phyloP scores from a whole-genome alignment of 2,113 vertebrate genomes.

The Sciurus niger region DNA sequence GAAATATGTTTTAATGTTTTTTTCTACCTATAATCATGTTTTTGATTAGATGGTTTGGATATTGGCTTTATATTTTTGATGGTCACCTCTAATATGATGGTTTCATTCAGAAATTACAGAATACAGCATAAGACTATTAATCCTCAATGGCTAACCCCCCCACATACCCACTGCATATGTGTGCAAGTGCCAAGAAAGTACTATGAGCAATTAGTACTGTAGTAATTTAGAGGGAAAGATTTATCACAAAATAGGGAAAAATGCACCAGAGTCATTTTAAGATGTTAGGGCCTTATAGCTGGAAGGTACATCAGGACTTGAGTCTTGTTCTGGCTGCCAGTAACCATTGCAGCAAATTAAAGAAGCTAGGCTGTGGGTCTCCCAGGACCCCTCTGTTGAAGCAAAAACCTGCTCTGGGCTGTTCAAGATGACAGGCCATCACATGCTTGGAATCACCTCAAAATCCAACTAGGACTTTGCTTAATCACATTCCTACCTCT shows the following conservation, averaged over 20 bases:
- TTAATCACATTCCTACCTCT: background rate
- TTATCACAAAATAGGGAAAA: background rate
- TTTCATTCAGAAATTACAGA: slow-evolving; percentile 5
- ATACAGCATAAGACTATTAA: background rate
- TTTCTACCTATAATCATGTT: background rate
- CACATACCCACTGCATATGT: background rate
- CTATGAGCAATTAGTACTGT: background rate
- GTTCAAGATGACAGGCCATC: background rate
- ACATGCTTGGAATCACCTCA: background rate
- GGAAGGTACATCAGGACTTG: background rate
- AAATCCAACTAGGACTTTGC: slow-evolving; percentile 44
- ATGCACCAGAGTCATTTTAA: background rate
- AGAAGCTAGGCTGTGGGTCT: background rate
- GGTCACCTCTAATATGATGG: background rate
- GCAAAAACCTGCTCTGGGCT: background rate
- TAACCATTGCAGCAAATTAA: background rate
- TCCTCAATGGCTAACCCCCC: background rate
- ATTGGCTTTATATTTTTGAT: slow-evolving; percentile 33
- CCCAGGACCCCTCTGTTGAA: background rate
- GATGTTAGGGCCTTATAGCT: background rate
- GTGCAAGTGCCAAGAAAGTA: background rate
- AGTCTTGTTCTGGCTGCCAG: rapidly evolving
- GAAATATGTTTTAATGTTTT: background rate
- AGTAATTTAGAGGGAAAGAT: background rate
- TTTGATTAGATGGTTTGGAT: slow-evolving; percentile 27